phyloP scores from a whole-genome alignment of 2,113 vertebrate genomes.

The Emydura subglobosa region DNA sequence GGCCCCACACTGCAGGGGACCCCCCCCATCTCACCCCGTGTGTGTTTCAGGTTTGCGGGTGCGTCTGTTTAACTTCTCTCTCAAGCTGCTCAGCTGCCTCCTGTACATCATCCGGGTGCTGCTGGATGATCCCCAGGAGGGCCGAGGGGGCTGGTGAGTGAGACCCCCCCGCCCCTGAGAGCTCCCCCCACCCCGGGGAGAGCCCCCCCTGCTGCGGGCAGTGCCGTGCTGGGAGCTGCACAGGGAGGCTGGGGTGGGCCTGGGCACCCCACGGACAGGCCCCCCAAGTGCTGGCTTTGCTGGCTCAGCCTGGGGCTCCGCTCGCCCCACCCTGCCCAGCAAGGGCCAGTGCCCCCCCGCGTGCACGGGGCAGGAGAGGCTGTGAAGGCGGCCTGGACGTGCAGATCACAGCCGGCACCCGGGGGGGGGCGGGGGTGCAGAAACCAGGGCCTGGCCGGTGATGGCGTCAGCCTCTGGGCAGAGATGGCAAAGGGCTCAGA shows the following conservation, averaged over 20 bases:
- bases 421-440: too few relatives aligned
- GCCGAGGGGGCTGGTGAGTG: constrained; percentile 81
- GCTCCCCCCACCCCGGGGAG: too few relatives aligned
- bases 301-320: too few relatives aligned
- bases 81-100: constrained; percentile 87
- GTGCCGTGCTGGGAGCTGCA: background rate
- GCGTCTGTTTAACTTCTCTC: constrained; percentile 87
- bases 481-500: background rate
- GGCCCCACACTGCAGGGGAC: too few relatives aligned
- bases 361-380: too few relatives aligned
- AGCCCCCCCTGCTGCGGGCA: too few relatives aligned
- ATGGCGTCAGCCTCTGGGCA: too few relatives aligned
- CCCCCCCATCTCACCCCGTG: background rate
- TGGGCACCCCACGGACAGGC: too few relatives aligned
- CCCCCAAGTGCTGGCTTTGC: too few relatives aligned
- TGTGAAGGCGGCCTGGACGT: background rate
- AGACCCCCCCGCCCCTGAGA: too few relatives aligned
- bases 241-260: background rate
- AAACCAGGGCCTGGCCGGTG: too few relatives aligned
- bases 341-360: background rate
- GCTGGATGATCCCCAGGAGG: constrained; percentile 82
- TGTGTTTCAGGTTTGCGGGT: constrained; percentile 83
- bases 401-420: background rate
- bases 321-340: background rate
- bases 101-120: constrained; percentile 88